Conservation (phyloP, 2,797 vertebrate species). For the Benthosema pterotum region DNA sequence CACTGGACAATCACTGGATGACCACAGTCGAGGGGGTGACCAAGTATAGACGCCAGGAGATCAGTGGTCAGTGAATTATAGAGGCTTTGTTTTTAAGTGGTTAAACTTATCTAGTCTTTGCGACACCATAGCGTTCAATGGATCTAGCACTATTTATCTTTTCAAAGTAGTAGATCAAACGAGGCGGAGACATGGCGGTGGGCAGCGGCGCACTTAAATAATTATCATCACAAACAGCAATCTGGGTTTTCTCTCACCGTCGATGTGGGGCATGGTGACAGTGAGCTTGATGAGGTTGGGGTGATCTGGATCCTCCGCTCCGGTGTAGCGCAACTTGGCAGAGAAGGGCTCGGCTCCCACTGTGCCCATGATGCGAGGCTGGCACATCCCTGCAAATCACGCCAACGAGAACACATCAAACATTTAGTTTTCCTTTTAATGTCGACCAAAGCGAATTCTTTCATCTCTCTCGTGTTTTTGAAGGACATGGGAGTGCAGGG, state of each 20-base stretch:
- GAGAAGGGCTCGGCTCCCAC: constrained; percentile 96
- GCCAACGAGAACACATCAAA: constrained; percentile 14
- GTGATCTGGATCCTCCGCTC: constrained; percentile 86
- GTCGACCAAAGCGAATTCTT: constrained; percentile 25
- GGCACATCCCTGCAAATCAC: constrained; percentile 89
- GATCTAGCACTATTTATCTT: neutral
- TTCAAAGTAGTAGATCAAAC: neutral
- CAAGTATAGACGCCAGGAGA: no score
- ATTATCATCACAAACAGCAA: neutral
- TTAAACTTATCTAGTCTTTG: neutral
- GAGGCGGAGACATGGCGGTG: neutral
- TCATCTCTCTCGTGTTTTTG: constrained; percentile 28
- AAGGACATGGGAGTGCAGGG: constrained; percentile 19
- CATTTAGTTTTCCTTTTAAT: constrained; percentile 15
- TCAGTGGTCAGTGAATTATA: no score
- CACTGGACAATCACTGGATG: no score
- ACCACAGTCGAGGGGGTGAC: no score
- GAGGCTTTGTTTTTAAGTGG: constrained; percentile 32
- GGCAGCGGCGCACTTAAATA: neutral
- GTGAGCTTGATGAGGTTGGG: constrained; percentile 92
- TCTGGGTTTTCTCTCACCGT: constrained; percentile 81
- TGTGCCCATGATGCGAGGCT: constrained; percentile 85
- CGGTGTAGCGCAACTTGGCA: constrained; percentile 91
- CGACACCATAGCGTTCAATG: neutral
- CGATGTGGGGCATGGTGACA: constrained; percentile 94